Base-by-base conservation (phyloP, 1,140 invertebrate species). In the Meteorus sp. region DNA sequence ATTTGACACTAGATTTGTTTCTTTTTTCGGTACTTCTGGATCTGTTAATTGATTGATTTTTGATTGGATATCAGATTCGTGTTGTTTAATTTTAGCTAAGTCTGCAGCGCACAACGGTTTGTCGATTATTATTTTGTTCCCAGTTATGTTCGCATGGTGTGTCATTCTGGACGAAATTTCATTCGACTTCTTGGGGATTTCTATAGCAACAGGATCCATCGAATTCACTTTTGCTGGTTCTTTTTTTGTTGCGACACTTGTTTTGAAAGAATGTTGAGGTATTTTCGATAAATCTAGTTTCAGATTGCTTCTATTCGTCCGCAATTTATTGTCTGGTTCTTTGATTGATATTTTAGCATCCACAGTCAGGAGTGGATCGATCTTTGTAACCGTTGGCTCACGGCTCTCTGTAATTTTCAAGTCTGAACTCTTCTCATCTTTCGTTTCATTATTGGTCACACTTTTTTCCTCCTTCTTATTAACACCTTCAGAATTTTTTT, bases 201-300 rank as follows among this genome's bases (percentile, higher is more conserved):
- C 53, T 56, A 19, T 13, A 7, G 8, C 15, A 13, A 11, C 8
- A 8, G 15, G 35, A 39, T 39, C 35, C 4, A n/a, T 5, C 8
- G 20, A 47, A 44, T 66, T 64, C 2, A 58, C 45, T 17, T 60
- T 71, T 0, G 66, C 44, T 15, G 47, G 51, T 3, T 70, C 71
- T 25, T 64, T 73, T 31, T 70, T 73, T 0, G 66, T 39, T 0
- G 63, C 54, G 2, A 67, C 61, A 13, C 59, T 47, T 17, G 66
- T 70, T 29, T 74, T 67, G 39, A 75, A 76, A 6, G 72, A 68
- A 48, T 78, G 74, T 41, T 78, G 76, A 60, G 84, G 84, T 63
- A 86, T 82, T 68, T 83, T 85, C 9, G 82, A 85, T 56, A 90
- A 81, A 75, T 90, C 88, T 62, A 90, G 76, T 77, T 87, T 88